phyloP scores from a whole-genome alignment of 2,113 vertebrate genomes.

The Galeopterus variegatus region DNA sequence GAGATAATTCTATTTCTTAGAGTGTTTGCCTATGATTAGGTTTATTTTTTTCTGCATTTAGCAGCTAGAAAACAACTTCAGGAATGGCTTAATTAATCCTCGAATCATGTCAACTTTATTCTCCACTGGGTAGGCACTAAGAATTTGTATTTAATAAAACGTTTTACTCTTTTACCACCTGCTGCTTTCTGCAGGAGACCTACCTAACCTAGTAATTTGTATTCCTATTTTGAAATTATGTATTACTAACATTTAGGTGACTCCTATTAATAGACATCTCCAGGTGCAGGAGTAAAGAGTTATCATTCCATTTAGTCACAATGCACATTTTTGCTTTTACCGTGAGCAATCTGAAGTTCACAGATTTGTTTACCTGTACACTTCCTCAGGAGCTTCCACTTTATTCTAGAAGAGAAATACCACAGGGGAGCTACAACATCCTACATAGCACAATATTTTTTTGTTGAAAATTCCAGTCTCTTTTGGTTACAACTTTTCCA shows the following conservation, averaged over 20 bases:
- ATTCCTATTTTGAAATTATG: slow-evolving; percentile 77
- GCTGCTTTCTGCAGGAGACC: slow-evolving; percentile 67
- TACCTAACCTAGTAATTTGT: slow-evolving; percentile 73
- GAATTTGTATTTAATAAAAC: slow-evolving; percentile 71
- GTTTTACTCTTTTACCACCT: slow-evolving; percentile 57
- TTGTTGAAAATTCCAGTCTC: neutral
- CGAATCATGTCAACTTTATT: slow-evolving; percentile 75
- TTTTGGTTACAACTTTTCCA: neutral
- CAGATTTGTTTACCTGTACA: neutral
- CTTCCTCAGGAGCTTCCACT: neutral
- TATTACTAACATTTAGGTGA: slow-evolving; percentile 51
- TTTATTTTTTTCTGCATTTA: neutral
- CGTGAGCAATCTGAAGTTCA: neutral
- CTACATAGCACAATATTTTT: neutral
- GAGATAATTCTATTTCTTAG: slow-evolving; percentile 49
- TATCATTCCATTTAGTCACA: neutral
- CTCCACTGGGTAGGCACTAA: slow-evolving; percentile 72
- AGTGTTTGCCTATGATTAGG: slow-evolving; percentile 35
- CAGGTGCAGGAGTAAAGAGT: slow-evolving; percentile 74
- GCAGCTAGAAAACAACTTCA: slow-evolving; percentile 48
- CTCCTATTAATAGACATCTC: slow-evolving; percentile 53
- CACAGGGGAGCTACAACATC: neutral
- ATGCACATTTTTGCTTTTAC: neutral
- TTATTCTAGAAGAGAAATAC: neutral
- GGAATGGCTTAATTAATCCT: slow-evolving; percentile 73